Base-by-base conservation (phyloP, 2,888 invertebrate species). In the Synergus japonicus region DNA sequence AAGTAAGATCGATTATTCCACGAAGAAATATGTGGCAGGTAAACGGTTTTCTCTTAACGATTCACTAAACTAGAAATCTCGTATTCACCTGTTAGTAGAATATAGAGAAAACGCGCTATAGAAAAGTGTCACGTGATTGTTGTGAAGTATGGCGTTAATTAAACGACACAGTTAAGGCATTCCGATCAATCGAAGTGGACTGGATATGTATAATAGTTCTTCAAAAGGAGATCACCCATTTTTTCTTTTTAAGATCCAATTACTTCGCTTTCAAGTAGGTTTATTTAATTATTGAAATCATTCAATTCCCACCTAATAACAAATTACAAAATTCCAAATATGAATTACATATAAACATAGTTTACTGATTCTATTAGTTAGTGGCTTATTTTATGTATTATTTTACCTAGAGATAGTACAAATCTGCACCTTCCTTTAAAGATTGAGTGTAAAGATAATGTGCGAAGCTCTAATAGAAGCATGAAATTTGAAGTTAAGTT, bases 81-180 rank as follows among this genome's bases (percentile, higher is more conserved):
- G 69, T 69, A 69, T 69, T 69, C 69, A 69, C 18, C 49, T 69
- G 69, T 69, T 29, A 69, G 67, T 4, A 49, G 49, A 49, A 49
- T 49, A 22, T 69, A 44, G 49, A 44, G 49, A 69, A 69, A 69
- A 49, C 69, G 29, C 29, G 3, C 7, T 5, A 69, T 49, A 29
- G 69, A 69, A 73, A n/a, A n/a, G n/a, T 37, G 37, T 54, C 73
- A 73, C 54, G 54, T 73, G 73, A 54, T 54, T 54, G 37, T 37
- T 54, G 49, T 37, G 37, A 73, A 73, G 49, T 54, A 49, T 73
- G 18, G 73, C 73, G 73, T 37, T 73, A 73, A 73, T 73, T 73
- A 73, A 73, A 73, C n/a, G 37, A 54, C 73, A 73, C 73, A 54
- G 49, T 73, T 54, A 54, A 73, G 73, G 73, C 37, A 73, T 73